Base-by-base conservation (phyloP, 2,797 vertebrate genomes). In the Yasuhikotakia modesta region DNA sequence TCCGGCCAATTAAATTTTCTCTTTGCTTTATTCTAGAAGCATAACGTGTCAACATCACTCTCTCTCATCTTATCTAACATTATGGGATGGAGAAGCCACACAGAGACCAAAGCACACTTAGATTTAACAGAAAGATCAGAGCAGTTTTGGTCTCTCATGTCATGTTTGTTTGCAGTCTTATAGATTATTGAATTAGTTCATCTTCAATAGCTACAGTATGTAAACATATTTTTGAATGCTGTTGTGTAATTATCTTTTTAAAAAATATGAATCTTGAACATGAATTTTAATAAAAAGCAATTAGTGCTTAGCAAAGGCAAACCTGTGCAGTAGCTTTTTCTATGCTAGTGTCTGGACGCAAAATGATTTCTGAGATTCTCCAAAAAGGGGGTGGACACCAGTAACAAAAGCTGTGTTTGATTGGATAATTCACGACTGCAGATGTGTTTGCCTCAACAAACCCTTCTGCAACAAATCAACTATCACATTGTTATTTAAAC, bases 51-150 rank as follows among this genome's bases (percentile, higher is more conserved):
- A 68, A 68, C 39, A 76, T 57, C 35, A 58, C 11, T 52, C 45
- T 32, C 27, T 39, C 39, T 66, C 10, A 66, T 43, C 7, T 22
- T 22, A 66, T 66, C 10, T 46, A 24, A 50, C 19, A 35, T 39
- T 64, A 43, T 50, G 24, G 35, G 53, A 65, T 27, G 73, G 39
- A 58, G n/a, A 57, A 76, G 50, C 1, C 27, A 0, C 53, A 27
- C 16, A 65, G 8, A 61, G 43, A 73, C 57, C 57, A 65, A 64
- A 64, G 14, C 0, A 22, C 39, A 53, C 24, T 74, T 53, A 24
- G 53, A 19, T 48, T 12, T 19, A 74, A 64, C 52, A 57, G 63
- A 76, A 67, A 32, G 52, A 67, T 55, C 50, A 58, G 30, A 76
- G 52, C 63, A 46, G 48, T 16, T 65, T 53, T 65, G 63, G 35